Conservation (phyloP, 2,113 vertebrate species). For the Poicephalus gulielmi region DNA sequence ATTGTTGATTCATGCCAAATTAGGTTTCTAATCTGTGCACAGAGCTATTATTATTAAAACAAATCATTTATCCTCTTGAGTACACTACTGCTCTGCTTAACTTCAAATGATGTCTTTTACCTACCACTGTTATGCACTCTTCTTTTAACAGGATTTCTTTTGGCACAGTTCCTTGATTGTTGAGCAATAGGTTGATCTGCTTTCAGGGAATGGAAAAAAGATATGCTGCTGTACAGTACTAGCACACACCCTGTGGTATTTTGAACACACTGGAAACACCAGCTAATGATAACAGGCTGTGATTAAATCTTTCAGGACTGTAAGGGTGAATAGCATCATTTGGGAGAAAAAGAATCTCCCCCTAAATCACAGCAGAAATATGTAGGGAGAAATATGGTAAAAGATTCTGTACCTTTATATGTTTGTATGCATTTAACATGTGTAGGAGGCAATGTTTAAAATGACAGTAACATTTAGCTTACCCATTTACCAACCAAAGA, state of each 20-base stretch:
- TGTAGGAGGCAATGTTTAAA: neutral
- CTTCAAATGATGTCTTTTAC: neutral
- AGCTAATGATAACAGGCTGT: neutral
- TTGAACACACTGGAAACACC: neutral
- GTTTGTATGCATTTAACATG: neutral
- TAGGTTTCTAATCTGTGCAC: constrained; percentile 28
- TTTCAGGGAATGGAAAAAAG: constrained; percentile 3
- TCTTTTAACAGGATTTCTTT: neutral
- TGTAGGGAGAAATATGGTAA: neutral
- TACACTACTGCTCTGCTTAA: neutral
- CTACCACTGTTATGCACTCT: neutral
- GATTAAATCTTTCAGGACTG: neutral
- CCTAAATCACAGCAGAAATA: neutral
- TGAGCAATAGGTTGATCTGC: neutral
- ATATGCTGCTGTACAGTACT: neutral
- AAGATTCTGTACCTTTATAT: neutral
- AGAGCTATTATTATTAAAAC: constrained; percentile 41
- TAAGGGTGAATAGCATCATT: neutral
- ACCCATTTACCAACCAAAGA: neutral
- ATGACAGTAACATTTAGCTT: neutral
- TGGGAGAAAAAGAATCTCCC: neutral
- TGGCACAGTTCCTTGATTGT: constrained; percentile 2
- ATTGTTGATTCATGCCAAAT: constrained; percentile 31
- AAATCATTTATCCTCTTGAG: constrained; percentile 1
- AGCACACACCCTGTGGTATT: neutral